A percentile compares a stretch with the other conserved stretches of the same genome.
Conservation (phyloP, 2,888 invertebrate species). For the Polydrusus pterygomalis region DNA sequence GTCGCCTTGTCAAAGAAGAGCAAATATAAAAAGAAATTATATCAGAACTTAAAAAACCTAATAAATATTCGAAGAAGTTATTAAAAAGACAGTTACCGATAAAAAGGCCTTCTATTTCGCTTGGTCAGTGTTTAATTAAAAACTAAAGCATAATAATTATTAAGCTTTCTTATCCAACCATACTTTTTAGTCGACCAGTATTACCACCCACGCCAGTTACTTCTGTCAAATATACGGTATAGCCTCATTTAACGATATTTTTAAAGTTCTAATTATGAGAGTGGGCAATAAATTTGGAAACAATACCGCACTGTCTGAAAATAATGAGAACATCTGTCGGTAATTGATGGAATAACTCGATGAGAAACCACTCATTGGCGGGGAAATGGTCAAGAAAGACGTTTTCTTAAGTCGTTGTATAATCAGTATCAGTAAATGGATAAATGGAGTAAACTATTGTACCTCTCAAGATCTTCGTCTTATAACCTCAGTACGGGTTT, state of each 20-base stretch:
- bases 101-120: neutral
- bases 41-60: neutral
- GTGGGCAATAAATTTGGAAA: slow-evolving; percentile 68
- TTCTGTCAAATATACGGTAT: slow-evolving; percentile 33
- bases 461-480: no score
- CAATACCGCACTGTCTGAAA: slow-evolving; percentile 68
- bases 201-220: slow-evolving; percentile 17
- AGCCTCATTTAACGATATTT: slow-evolving; percentile 38
- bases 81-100: no score
- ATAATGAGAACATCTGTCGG: slow-evolving; percentile 69
- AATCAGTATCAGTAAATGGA: neutral
- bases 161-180: neutral
- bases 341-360: slow-evolving; percentile 69
- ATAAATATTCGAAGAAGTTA: neutral
- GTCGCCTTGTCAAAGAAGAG: no score
- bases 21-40: no score
- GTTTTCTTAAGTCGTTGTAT: neutral
- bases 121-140: no score
- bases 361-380: slow-evolving; percentile 59
- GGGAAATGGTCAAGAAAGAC: neutral
- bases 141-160: no score
- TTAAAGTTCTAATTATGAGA: slow-evolving; percentile 65
- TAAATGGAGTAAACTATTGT: neutral
- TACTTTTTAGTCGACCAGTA: neutral
- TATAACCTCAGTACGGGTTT: no score